Evolutionary conservation across 2,797 vertebrate genomes (phyloP), one percentile per base, ranked within the genome.

Genomic region (Paguma larvata): DNA sequence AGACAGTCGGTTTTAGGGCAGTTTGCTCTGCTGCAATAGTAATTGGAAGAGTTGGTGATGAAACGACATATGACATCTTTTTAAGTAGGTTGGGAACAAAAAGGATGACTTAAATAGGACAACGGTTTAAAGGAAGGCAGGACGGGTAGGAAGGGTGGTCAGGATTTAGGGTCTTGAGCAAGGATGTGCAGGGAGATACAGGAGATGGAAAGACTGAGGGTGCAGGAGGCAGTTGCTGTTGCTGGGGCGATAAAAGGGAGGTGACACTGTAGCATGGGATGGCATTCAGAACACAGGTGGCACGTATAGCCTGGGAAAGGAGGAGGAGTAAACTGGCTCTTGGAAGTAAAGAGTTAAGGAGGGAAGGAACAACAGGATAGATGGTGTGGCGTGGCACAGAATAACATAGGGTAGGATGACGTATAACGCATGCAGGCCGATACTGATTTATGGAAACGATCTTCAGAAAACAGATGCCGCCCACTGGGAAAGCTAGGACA

Each of bases 181-280:
- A 19, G 11, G 5, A 41, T 44, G 6, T 46, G 8, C 1, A 95
- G 41, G 11, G 70, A 62, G n/a, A 73, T 2, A 32, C 38, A 44
- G 62, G 38, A 89, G 12, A 79, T 30, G 1, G 13, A 41, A 84
- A 78, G 27, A 48, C 15, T 9, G 25, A 56, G 3, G 12, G 59
- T 1, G n/a, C 1, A 44, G 41, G 9, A 23, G 15, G 21, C 1
- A 21, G 1, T 15, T 34, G 6, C 5, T 46, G 8, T 73, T 79
- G 16, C n/a, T 75, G 25, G 67, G 46, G 19, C 65, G 53, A 11
- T 67, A 23, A 84, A 18, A 75, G 53, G 13, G 8, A 62, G 8
- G 11, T 16, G 38, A 27, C 6, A 44, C 5, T 2, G 16, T 38
- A 3, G 12, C 14, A 30, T 0, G 1, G 8, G 7, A 25, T 38